These are phyloP conservation scores for Trichopria drosophilae DNA, from an alignment of 2,888 invertebrate genomes.

Conservation along the genomic window DNA sequence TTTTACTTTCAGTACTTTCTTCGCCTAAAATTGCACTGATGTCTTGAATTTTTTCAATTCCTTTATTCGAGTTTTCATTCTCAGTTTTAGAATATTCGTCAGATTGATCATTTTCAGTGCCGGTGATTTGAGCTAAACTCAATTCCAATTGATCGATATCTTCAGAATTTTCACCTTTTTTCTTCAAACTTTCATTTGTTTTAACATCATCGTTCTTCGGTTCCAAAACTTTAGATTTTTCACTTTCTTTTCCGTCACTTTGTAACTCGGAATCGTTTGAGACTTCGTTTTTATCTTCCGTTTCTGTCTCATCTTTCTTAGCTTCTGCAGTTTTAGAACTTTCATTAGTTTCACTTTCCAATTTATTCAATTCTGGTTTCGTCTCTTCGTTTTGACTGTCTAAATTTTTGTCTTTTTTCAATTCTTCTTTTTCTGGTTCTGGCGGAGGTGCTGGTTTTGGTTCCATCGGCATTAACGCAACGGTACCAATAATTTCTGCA, in stretches of 20 bases:
- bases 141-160: slow-evolving; percentile 44
- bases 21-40: slow-evolving; percentile 48
- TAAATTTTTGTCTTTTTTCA: not conserved
- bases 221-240: slow-evolving; percentile 28
- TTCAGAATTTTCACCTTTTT: slow-evolving; percentile 15
- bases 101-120: slow-evolving; percentile 42
- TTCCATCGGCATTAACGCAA: slow-evolving; percentile 31
- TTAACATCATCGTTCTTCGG: slow-evolving; percentile 28
- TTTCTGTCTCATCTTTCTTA: slow-evolving; percentile 11
- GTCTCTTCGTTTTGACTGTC: slow-evolving; percentile 24
- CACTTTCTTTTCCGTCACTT: slow-evolving; percentile 19
- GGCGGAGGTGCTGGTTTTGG: slow-evolving; percentile 29
- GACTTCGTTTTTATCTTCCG: slow-evolving; percentile 1
- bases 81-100: slow-evolving; percentile 42
- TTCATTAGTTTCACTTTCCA: slow-evolving; percentile 11
- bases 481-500: slow-evolving; percentile 60
- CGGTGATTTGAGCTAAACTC: slow-evolving; percentile 47
- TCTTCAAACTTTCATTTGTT: slow-evolving; percentile 26
- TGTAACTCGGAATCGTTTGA: not conserved
- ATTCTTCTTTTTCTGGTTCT: slow-evolving; percentile 18
- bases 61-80: too few relatives aligned
- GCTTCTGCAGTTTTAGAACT: slow-evolving; percentile 25
- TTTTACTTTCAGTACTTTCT: slow-evolving; percentile 45
- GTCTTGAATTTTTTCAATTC: slow-evolving; percentile 49
- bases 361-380: slow-evolving; percentile 23